Conservation (phyloP, 2,797 vertebrate genomes). For the Amniataba percoides region DNA sequence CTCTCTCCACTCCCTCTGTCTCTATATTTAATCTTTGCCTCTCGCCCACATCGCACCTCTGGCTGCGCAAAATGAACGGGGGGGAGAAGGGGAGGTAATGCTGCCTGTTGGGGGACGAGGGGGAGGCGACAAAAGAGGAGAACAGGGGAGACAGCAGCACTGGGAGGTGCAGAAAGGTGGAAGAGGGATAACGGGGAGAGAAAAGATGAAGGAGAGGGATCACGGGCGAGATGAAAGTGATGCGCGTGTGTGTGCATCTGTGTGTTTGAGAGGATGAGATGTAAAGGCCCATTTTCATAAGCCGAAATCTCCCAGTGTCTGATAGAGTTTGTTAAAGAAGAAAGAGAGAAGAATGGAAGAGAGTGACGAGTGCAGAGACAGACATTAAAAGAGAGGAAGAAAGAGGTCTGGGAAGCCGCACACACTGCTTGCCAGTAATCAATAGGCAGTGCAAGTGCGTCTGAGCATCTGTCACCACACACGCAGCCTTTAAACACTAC, state of each 20-base stretch:
- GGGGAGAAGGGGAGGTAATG: constrained; percentile 62
- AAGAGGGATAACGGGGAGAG: constrained; percentile 19
- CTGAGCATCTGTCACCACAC: constrained; percentile 61
- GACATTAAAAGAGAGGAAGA: constrained; percentile 29
- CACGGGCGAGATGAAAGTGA: constrained; percentile 47
- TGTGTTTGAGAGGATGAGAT: constrained; percentile 20
- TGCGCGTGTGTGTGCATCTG: not conserved
- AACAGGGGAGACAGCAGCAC: constrained; percentile 1
- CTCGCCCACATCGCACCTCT: constrained; percentile 68
- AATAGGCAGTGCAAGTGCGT: constrained; percentile 55
- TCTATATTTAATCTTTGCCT: constrained; percentile 72
- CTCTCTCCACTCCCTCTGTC: constrained; percentile 34
- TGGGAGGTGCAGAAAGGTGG: constrained; percentile 34
- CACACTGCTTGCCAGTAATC: constrained; percentile 56
- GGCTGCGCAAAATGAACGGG: constrained; percentile 65
- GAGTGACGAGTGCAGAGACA: constrained; percentile 14
- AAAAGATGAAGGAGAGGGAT: constrained; percentile 51
- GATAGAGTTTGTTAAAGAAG: constrained; percentile 40
- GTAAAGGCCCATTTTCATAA: constrained; percentile 44
- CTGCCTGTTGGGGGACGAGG: constrained; percentile 46
- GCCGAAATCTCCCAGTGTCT: constrained; percentile 43
- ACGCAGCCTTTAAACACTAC: constrained; percentile 46
- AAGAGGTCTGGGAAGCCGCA: constrained; percentile 19
- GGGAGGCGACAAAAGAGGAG: constrained; percentile 28
- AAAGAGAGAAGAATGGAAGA: constrained; percentile 20